Conservation (phyloP, 2,888 invertebrate genomes). For the Dusona sp. region DNA sequence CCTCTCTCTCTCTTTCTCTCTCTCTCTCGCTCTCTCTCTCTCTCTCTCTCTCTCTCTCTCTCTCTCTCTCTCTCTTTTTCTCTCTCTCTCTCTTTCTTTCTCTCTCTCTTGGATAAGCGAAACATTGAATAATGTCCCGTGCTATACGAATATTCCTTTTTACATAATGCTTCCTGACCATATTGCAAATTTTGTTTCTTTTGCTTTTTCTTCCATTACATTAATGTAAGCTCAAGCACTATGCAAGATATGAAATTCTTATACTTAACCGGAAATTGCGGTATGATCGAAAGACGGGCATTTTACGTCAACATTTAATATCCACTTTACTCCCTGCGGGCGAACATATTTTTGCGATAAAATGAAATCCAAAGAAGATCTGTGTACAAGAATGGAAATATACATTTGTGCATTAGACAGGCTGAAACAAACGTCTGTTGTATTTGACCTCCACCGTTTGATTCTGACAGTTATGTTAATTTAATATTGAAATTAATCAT, state of each 20-base stretch:
- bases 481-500: conserved; percentile 24
- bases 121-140: conserved; percentile 35
- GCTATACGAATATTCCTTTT: conserved; percentile 9
- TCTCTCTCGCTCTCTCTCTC: conserved; percentile 4
- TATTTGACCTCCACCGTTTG: background rate
- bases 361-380: background rate
- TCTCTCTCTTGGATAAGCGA: conserved; percentile 51
- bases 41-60: conserved; percentile 46
- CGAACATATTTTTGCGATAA: background rate
- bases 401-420: background rate
- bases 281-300: background rate
- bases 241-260: conserved; percentile 6
- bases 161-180: conserved; percentile 16
- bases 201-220: background rate
- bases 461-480: conserved; percentile 2
- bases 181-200: background rate
- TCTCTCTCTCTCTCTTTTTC: conserved; percentile 54
- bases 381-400: background rate
- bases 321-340: conserved; percentile 1
- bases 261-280: background rate
- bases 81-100: conserved; percentile 50
- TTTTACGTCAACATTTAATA: conserved; percentile 19
- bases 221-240: background rate
- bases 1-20: conserved; percentile 4
- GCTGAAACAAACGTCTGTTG: background rate